A percentile compares a stretch with the other conserved stretches of the same genome.
phyloP scores from a whole-genome alignment of 2,113 vertebrate species.

The Brienomyrus longianalis region DNA sequence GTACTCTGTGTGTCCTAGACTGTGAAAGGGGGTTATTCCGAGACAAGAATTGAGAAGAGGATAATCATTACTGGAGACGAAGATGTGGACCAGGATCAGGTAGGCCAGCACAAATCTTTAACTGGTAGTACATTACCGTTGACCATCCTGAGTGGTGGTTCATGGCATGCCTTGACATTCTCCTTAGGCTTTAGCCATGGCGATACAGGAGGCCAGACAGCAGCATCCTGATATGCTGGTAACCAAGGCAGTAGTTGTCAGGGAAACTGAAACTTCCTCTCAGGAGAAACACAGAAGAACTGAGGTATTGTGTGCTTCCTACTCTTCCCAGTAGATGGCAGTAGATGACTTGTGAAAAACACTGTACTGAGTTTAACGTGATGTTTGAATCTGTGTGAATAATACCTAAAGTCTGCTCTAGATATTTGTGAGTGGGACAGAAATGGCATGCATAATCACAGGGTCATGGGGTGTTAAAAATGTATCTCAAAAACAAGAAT shows the following conservation, averaged over 20 bases:
- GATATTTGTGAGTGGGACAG: not conserved
- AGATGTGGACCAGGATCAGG: constrained; percentile 97
- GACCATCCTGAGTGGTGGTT: not conserved
- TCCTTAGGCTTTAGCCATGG: constrained; percentile 85
- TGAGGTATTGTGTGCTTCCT: constrained; percentile 59
- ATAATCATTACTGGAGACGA: constrained; percentile 98
- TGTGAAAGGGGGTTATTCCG: constrained; percentile 96
- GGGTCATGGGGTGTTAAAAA: not conserved
- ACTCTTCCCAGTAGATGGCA: constrained; percentile 12
- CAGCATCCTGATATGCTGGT: constrained; percentile 98
- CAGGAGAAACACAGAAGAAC: constrained; percentile 79
- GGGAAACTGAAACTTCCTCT: constrained; percentile 89
- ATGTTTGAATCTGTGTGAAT: not conserved
- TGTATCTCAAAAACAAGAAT: not conserved
- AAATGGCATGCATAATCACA: not conserved
- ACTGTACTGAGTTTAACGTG: no score
- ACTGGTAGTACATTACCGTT: not conserved
- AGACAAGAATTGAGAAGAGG: constrained; percentile 95
- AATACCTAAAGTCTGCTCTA: not conserved
- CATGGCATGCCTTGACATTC: not conserved
- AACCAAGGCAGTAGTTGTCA: constrained; percentile 97
- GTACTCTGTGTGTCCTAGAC: constrained; percentile 61
- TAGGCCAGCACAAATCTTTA: constrained; percentile 30
- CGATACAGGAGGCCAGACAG: constrained; percentile 95
- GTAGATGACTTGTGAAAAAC: not conserved